Conservation (phyloP, 2,888 invertebrate genomes). For the Dicyrtomina minuta region DNA sequence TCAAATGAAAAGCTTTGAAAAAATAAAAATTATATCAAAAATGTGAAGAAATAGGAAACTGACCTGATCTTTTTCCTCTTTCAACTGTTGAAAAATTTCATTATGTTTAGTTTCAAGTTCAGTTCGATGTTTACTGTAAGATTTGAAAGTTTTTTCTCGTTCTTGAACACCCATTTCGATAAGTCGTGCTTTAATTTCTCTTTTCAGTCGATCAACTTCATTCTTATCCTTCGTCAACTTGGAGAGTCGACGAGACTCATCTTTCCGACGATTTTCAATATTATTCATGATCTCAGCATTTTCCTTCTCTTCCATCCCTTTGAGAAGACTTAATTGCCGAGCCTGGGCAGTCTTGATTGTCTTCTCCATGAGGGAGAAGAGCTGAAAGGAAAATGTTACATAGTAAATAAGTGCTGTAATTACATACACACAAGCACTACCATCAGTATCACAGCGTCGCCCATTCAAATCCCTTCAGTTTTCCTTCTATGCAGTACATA, state of each 20-base stretch:
- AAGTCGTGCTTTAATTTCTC: slow-evolving; percentile 77
- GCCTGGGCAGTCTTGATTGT: slow-evolving; percentile 75
- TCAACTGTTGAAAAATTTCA: slow-evolving; percentile 68
- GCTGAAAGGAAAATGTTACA: slow-evolving; percentile 52
- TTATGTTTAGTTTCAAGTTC: slow-evolving; percentile 78
- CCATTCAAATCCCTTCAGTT: not conserved
- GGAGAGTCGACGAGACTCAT: slow-evolving; percentile 82
- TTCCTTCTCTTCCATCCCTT: slow-evolving; percentile 68
- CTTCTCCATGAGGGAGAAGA: slow-evolving; percentile 68
- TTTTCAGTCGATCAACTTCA: slow-evolving; percentile 80
- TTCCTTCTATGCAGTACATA: no score
- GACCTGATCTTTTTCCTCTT: slow-evolving; percentile 63
- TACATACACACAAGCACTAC: slow-evolving; percentile 2
- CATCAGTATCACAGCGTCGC: no score
- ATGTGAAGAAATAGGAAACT: not conserved
- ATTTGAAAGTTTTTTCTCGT: slow-evolving; percentile 66
- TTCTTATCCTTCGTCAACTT: slow-evolving; percentile 86
- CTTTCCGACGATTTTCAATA: slow-evolving; percentile 77
- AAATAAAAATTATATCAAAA: no score
- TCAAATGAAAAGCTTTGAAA: no score
- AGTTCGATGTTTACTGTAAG: slow-evolving; percentile 59
- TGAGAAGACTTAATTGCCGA: slow-evolving; percentile 75
- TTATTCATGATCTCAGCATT: slow-evolving; percentile 75
- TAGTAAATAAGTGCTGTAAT: slow-evolving; percentile 16
- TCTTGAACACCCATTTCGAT: slow-evolving; percentile 89